phyloP scores from a whole-genome alignment of 2,113 vertebrate species.

The Cryptomyrus ogoouensis region DNA sequence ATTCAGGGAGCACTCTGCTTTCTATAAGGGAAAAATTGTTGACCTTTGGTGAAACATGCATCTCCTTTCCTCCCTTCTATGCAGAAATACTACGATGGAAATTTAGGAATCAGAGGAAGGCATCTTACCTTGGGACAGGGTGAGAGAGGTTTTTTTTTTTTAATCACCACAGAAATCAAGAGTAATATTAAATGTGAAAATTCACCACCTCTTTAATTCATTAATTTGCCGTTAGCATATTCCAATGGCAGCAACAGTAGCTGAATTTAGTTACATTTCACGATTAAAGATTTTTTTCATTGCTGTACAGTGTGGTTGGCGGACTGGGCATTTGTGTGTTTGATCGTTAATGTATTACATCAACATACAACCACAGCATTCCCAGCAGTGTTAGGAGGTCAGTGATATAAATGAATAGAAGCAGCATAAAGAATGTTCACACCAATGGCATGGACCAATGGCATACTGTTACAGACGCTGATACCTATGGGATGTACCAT shows the following conservation, averaged over 20 bases:
- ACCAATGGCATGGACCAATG: neutral
- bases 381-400: neutral
- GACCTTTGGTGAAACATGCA: neutral
- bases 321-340: neutral
- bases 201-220: neutral
- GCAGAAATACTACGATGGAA: neutral
- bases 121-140: neutral
- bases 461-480: neutral
- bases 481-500: neutral
- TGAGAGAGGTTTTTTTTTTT: neutral
- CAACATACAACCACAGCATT: neutral
- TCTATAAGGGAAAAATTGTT: neutral
- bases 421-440: neutral
- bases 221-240: neutral
- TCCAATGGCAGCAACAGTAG: neutral
- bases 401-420: neutral
- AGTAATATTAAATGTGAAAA: neutral
- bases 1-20: neutral
- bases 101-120: neutral
- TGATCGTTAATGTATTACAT: neutral
- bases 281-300: neutral
- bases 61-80: neutral
- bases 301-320: neutral
- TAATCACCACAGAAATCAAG: neutral
- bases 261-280: neutral